These are phyloP conservation scores for Epirrhoe tristata DNA, from an alignment of 2,888 invertebrate genomes.

Conservation along the genomic window DNA sequence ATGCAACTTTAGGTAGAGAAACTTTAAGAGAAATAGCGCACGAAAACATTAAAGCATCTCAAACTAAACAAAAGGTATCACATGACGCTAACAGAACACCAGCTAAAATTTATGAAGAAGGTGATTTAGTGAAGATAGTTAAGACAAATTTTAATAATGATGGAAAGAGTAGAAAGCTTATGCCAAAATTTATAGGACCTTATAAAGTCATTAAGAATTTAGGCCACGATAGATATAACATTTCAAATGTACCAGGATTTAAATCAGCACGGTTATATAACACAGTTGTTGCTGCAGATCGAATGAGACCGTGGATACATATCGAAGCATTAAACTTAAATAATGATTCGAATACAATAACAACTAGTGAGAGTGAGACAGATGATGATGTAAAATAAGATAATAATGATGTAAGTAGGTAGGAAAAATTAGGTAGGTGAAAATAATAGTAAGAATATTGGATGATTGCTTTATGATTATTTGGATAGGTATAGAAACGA, in stretches of 20 bases:
- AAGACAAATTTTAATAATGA: constrained; percentile 1
- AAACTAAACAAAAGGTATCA: neutral
- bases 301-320: constrained; percentile 8
- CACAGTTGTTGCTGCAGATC: constrained; percentile 1
- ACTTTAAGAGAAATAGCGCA: neutral
- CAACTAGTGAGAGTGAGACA: constrained; percentile 1
- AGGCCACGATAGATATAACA: constrained; percentile 8
- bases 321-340: neutral
- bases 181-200: constrained; percentile 9
- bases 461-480: no score
- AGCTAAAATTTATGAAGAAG: neutral
- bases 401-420: no score
- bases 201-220: neutral
- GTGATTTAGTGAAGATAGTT: constrained; percentile 6
- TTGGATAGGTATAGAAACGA: no score
- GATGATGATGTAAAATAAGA: neutral
- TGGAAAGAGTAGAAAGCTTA: neutral
- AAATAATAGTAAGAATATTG: no score
- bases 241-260: constrained; percentile 6
- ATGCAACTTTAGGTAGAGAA: neutral
- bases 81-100: neutral
- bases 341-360: neutral
- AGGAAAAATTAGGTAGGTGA: no score
- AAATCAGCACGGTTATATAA: constrained; percentile 3
- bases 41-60: neutral